These are phyloP conservation scores for Ostrea denselamellosa DNA, from an alignment of 1,140 invertebrate species.

Conservation along the genomic window DNA sequence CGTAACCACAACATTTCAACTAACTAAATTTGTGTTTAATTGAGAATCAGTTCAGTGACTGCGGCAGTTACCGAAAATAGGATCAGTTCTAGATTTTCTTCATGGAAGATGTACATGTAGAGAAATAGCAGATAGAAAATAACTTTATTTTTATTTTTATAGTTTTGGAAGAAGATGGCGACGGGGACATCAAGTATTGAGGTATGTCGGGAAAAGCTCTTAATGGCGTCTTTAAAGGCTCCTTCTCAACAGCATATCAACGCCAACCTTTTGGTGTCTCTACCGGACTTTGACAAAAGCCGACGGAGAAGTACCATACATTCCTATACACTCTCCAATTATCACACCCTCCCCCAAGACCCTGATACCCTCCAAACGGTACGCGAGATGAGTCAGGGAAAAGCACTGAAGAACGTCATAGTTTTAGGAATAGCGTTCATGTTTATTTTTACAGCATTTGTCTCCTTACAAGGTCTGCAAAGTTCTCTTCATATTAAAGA, in stretches of 20 bases:
- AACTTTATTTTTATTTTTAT: neutral
- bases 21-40: too few relatives aligned
- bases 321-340: slow-evolving; percentile 71
- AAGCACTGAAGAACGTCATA: slow-evolving; percentile 74
- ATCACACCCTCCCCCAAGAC: slow-evolving; percentile 72
- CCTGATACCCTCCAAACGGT: slow-evolving; percentile 61
- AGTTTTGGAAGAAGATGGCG: neutral
- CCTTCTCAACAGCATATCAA: slow-evolving; percentile 43
- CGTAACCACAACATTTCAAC: too few relatives aligned
- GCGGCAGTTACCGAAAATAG: too few relatives aligned
- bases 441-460: slow-evolving; percentile 76
- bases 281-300: slow-evolving; percentile 58
- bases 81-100: too few relatives aligned
- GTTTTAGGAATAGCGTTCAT: slow-evolving; percentile 76
- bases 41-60: too few relatives aligned
- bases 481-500: slow-evolving; percentile 74
- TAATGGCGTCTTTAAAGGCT: slow-evolving; percentile 33
- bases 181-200: slow-evolving; percentile 31
- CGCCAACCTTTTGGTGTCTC: slow-evolving; percentile 43
- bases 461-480: slow-evolving; percentile 75
- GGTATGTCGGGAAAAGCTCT: slow-evolving; percentile 44
- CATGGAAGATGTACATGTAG: too few relatives aligned
- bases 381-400: slow-evolving; percentile 66
- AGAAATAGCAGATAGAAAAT: neutral
- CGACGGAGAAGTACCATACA: slow-evolving; percentile 71